phyloP scores from a whole-genome alignment of 1,140 invertebrate species.

The Globodera rostochiensis region DNA sequence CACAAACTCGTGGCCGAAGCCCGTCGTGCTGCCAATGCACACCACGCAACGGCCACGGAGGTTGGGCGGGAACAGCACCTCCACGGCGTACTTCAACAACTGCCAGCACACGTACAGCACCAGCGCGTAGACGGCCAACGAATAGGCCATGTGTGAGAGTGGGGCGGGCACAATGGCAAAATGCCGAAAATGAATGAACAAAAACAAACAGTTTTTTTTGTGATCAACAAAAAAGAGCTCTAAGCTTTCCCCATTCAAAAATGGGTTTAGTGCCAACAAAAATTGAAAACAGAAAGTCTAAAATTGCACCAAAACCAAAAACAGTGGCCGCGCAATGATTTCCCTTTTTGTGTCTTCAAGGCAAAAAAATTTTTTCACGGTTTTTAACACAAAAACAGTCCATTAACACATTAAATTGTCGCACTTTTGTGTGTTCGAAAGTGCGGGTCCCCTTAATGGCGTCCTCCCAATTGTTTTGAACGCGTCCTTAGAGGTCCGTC shows the following conservation, averaged over 20 bases:
- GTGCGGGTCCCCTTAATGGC: background rate
- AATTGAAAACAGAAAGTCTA: too few relatives aligned
- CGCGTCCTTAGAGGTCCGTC: too few relatives aligned
- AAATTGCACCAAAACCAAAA: too few relatives aligned
- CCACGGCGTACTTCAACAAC: background rate
- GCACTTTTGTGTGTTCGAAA: background rate
- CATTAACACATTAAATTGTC: slow-evolving; percentile 6
- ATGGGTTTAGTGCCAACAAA: too few relatives aligned
- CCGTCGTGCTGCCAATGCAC: slow-evolving; percentile 21
- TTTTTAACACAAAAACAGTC: background rate
- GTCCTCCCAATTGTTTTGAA: background rate
- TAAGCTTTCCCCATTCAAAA: too few relatives aligned
- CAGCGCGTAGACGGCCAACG: background rate
- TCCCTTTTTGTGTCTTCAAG: too few relatives aligned
- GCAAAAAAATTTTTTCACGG: background rate
- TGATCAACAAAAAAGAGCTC: too few relatives aligned
- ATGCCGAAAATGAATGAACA: background rate
- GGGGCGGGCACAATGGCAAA: background rate
- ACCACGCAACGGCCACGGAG: slow-evolving; percentile 17
- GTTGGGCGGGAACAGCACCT: slow-evolving; percentile 19
- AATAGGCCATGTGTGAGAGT: background rate
- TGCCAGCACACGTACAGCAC: slow-evolving; percentile 2
- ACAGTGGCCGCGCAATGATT: too few relatives aligned
- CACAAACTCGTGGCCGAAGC: slow-evolving; percentile 25
- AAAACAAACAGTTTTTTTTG: too few relatives aligned